Evolutionary conservation across 2,113 vertebrate species (phyloP).

Genomic region (Labeo rohita): DNA sequence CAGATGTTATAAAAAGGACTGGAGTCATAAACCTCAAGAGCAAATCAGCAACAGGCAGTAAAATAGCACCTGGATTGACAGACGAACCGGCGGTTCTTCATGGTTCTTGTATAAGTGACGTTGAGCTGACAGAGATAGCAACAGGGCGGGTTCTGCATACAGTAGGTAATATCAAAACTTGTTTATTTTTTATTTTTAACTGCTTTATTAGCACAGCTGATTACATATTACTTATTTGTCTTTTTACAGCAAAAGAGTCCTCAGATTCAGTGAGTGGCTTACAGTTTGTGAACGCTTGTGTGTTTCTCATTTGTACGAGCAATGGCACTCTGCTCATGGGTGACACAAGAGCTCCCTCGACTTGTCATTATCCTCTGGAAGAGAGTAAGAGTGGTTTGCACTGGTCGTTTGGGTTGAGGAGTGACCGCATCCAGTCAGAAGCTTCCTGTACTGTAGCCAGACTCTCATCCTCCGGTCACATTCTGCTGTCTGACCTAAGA

Average conservation of each 20-base stretch:
- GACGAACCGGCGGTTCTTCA: conserved; percentile 76
- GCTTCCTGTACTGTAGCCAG: conserved; percentile 61
- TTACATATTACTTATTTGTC: not conserved
- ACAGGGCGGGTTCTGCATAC: conserved; percentile 71
- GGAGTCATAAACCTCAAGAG: conserved; percentile 65
- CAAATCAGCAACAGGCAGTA: conserved; percentile 62
- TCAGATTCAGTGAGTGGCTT: conserved; percentile 76
- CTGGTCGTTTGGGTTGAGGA: conserved; percentile 74
- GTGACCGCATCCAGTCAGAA: conserved; percentile 27
- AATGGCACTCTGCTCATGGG: conserved; percentile 77
- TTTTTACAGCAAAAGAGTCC: conserved; percentile 55
- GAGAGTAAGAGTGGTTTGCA: fast-evolving
- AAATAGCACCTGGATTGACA: conserved; percentile 67
- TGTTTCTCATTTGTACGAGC: conserved; percentile 74
- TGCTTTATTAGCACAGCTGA: not conserved
- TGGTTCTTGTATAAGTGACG: conserved; percentile 67
- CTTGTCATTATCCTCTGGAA: not conserved
- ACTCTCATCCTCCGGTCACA: conserved; percentile 74
- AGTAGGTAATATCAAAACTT: conserved; percentile 70
- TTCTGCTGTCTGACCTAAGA: conserved; percentile 78
- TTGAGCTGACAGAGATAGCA: conserved; percentile 77
- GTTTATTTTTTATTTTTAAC: not conserved
- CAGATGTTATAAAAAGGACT: conserved; percentile 80
- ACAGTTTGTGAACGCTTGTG: conserved; percentile 71
- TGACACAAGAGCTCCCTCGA: conserved; percentile 71